Percentiles rank a stretch among this genome's conserved stretches.
These are phyloP conservation scores for Lycia hirtaria DNA, from an alignment of 2,888 invertebrate species.

Conservation along the genomic window DNA sequence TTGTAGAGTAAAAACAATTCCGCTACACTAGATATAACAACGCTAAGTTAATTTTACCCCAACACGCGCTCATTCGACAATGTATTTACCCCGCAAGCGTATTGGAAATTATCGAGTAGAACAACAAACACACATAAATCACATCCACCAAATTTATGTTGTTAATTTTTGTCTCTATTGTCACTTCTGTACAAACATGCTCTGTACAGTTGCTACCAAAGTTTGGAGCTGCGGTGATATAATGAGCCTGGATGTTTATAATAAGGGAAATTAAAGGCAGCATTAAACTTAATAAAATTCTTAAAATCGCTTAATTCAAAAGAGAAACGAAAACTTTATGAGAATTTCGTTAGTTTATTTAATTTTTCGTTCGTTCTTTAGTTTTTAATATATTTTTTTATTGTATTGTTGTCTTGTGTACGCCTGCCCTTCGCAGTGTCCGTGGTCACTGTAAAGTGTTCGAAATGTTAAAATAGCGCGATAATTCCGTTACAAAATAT, in stretches of 20 bases:
- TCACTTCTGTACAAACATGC: constrained; percentile 39
- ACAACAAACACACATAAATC: constrained; percentile 62
- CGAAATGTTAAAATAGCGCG: no score
- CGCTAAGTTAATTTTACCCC: constrained; percentile 28
- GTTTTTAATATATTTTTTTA: no score
- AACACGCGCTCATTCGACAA: constrained; percentile 39
- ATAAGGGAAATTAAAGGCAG: no score
- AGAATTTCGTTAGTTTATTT: no score
- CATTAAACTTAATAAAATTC: no score
- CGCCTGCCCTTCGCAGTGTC: no score
- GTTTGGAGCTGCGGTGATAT: constrained; percentile 8
- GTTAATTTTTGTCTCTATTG: constrained; percentile 57
- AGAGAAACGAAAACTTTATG: no score
- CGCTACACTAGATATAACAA: neutral
- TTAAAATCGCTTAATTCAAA: no score
- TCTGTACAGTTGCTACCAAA: constrained; percentile 5
- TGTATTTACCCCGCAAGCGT: constrained; percentile 39
- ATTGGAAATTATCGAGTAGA: constrained; percentile 47
- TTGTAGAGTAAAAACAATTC: neutral
- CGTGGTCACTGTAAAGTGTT: no score
- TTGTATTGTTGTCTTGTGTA: no score
- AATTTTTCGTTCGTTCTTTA: no score
- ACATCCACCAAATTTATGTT: constrained; percentile 60
- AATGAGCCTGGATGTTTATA: constrained; percentile 3
- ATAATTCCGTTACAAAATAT: no score